phyloP scores from a whole-genome alignment of 2,797 vertebrate genomes.

The Nasua narica region DNA sequence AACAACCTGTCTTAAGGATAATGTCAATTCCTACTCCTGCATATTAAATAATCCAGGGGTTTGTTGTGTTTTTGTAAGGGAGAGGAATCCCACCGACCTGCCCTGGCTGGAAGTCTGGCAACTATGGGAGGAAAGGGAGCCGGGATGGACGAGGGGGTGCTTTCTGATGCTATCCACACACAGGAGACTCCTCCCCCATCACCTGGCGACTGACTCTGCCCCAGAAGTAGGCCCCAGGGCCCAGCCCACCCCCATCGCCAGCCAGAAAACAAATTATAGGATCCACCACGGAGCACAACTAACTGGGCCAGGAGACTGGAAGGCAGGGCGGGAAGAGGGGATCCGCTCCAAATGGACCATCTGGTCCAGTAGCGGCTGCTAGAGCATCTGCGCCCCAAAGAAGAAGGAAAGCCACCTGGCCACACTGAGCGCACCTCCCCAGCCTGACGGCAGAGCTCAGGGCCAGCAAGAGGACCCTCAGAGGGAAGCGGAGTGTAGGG shows the following conservation, averaged over 20 bases:
- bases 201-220: neutral
- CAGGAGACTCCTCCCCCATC: neutral
- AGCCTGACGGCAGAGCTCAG: neutral
- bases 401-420: neutral
- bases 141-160: neutral
- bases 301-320: constrained; percentile 47
- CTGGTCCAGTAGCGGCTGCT: neutral
- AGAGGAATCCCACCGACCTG: constrained; percentile 61
- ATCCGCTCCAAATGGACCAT: constrained; percentile 43
- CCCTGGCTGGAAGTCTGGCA: neutral
- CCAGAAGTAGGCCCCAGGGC: neutral
- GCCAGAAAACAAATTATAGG: constrained; percentile 35
- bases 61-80: constrained; percentile 67
- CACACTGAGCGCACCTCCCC: neutral
- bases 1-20: constrained; percentile 88
- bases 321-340: neutral
- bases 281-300: neutral
- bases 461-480: neutral
- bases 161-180: neutral
- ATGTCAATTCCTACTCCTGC: constrained; percentile 83
- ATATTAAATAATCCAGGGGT: constrained; percentile 82
- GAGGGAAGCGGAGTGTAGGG: neutral
- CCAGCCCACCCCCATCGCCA: neutral
- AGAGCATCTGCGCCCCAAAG: constrained; percentile 54
- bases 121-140: neutral